Evolutionary conservation across 2,888 invertebrate genomes (phyloP).

Genomic region (Crocallis elinguaria): DNA sequence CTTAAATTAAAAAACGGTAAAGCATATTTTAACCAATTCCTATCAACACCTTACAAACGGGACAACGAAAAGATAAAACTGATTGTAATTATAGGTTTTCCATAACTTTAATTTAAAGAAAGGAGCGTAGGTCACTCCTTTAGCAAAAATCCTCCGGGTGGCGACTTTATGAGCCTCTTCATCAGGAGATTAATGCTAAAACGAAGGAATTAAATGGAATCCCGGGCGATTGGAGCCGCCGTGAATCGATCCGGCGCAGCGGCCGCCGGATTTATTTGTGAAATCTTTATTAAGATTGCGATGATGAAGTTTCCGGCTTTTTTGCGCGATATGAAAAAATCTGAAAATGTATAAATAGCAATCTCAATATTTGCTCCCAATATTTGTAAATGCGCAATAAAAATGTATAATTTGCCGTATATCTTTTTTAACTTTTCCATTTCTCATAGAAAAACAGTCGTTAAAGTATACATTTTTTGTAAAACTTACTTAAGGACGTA

Average conservation of each 20-base stretch:
- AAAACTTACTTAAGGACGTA: too few relatives aligned
- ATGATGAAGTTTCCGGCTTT: constrained; percentile 3
- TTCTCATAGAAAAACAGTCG: too few relatives aligned
- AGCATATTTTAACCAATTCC: too few relatives aligned
- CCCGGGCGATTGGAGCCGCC: constrained; percentile 36
- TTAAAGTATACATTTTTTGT: too few relatives aligned
- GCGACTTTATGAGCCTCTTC: constrained; percentile 53
- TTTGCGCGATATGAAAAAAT: neutral
- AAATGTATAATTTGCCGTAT: too few relatives aligned
- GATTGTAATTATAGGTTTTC: constrained; percentile 59
- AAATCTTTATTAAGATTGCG: constrained; percentile 16
- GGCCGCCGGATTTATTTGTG: constrained; percentile 11
- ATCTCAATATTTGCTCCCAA: neutral
- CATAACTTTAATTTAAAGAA: constrained; percentile 55
- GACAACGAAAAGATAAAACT: constrained; percentile 45
- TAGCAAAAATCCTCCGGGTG: constrained; percentile 49
- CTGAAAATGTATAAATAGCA: neutral
- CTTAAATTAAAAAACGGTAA: too few relatives aligned
- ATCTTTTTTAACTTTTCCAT: too few relatives aligned
- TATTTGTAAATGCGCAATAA: too few relatives aligned
- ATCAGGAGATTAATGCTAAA: constrained; percentile 62
- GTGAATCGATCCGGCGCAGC: constrained; percentile 11
- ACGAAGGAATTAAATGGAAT: constrained; percentile 61
- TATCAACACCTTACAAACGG: constrained; percentile 44
- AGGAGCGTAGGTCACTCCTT: constrained; percentile 40